Percentiles rank a stretch among this genome's conserved stretches.
phyloP scores from a whole-genome alignment of 2,888 invertebrate species.

The Nycteola revayana region DNA sequence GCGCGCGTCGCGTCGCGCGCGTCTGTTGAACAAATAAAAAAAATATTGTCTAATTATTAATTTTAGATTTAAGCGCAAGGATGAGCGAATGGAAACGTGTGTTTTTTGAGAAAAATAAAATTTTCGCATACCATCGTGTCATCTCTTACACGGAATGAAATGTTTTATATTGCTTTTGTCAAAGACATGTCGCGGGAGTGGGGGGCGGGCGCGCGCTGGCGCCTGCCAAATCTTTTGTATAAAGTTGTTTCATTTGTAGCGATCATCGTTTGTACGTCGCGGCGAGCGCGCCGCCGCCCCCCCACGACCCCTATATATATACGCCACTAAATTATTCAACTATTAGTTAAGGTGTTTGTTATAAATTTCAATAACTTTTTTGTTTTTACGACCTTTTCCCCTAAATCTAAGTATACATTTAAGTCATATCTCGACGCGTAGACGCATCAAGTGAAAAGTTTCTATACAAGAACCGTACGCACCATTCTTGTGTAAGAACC shows the following conservation, averaged over 20 bases:
- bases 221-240: constrained; percentile 52
- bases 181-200: constrained; percentile 55
- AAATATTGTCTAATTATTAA: constrained; percentile 82
- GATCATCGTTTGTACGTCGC: constrained; percentile 37
- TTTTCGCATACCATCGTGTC: constrained; percentile 79
- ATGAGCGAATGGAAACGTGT: constrained; percentile 80
- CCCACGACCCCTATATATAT: constrained; percentile 42
- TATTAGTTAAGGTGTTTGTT: constrained; percentile 82
- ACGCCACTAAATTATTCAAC: constrained; percentile 77
- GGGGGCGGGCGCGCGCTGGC: constrained; percentile 37
- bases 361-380: constrained; percentile 81
- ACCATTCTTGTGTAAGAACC: constrained; percentile 66
- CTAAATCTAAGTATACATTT: constrained; percentile 79
- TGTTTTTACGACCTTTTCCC: constrained; percentile 80
- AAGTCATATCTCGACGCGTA: constrained; percentile 81
- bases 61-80: constrained; percentile 80
- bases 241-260: constrained; percentile 66
- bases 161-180: constrained; percentile 79
- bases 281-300: constrained; percentile 43
- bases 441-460: constrained; percentile 70
- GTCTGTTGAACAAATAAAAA: constrained; percentile 81
- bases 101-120: constrained; percentile 72
- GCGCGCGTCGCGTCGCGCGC: constrained; percentile 74
- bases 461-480: constrained; percentile 59
- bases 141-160: constrained; percentile 79